Percentiles rank a stretch among this genome's conserved stretches.
These are phyloP conservation scores for Podarcis muralis DNA, from an alignment of 2,113 vertebrate species.

Conservation along the genomic window DNA sequence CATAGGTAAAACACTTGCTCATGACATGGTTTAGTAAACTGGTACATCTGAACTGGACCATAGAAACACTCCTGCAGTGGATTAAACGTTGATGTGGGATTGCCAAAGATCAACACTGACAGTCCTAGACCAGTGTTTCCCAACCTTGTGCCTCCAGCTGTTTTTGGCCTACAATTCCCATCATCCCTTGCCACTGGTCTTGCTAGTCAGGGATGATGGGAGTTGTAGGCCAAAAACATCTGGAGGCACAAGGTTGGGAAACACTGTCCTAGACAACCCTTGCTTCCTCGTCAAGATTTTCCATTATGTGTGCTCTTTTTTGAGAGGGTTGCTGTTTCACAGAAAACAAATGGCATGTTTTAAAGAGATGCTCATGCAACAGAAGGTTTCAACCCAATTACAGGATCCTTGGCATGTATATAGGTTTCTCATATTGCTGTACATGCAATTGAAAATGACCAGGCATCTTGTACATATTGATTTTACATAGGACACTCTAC, in stretches of 20 bases:
- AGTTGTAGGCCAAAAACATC: no score
- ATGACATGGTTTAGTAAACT: background rate
- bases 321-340: background rate
- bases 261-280: no score
- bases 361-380: background rate
- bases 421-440: background rate
- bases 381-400: background rate
- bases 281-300: background rate
- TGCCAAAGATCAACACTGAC: background rate
- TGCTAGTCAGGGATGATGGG: no score
- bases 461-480: background rate
- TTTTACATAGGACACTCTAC: background rate
- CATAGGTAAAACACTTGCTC: background rate
- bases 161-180: no score
- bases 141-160: no score
- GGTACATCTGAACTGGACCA: slow-evolving; percentile 7
- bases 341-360: background rate
- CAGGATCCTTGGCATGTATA: background rate
- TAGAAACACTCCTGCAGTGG: slow-evolving; percentile 29
- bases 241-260: no score
- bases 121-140: no score
- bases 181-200: no score
- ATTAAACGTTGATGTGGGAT: background rate
- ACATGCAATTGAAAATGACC: background rate
- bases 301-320: background rate